phyloP scores from a whole-genome alignment of 2,113 vertebrate genomes.

The Sebastes fasciatus region DNA sequence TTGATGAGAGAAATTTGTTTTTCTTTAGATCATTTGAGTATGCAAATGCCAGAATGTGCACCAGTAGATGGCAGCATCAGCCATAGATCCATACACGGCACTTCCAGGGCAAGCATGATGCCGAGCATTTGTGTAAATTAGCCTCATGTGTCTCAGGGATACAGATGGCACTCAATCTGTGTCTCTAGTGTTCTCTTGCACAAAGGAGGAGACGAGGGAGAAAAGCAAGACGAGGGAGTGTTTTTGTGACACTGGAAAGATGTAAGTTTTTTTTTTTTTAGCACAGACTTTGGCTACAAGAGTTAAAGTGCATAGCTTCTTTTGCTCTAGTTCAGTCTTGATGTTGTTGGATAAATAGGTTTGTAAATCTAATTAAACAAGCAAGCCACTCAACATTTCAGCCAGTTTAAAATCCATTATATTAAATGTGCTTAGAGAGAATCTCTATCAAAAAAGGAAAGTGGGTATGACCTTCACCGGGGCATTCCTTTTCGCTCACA shows the following conservation, averaged over 20 bases:
- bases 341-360: conserved; percentile 6
- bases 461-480: conserved; percentile 25
- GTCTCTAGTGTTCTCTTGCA: conserved; percentile 51
- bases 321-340: neutral
- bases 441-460: conserved; percentile 6
- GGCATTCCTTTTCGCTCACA: conserved; percentile 2
- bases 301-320: neutral
- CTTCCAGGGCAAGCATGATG: conserved; percentile 42
- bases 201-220: conserved; percentile 38
- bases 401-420: conserved; percentile 19
- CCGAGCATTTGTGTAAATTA: conserved; percentile 63
- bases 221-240: conserved; percentile 16
- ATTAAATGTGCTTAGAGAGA: conserved; percentile 15
- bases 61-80: conserved; percentile 80
- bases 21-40: conserved; percentile 20
- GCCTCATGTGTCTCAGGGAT: conserved; percentile 63
- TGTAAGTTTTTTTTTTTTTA: conserved; percentile 28
- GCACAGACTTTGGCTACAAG: conserved; percentile 16
- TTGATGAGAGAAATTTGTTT: conserved; percentile 1
- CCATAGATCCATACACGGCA: conserved; percentile 32
- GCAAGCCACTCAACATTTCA: neutral
- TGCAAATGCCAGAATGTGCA: conserved; percentile 46
- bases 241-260: conserved; percentile 31
- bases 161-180: conserved; percentile 71
- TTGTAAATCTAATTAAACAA: conserved; percentile 11